Evolutionary conservation across 2,113 vertebrate species (phyloP), one percentile per base, ranked within the genome.

Genomic region (Phrynosoma blainvillii): DNA sequence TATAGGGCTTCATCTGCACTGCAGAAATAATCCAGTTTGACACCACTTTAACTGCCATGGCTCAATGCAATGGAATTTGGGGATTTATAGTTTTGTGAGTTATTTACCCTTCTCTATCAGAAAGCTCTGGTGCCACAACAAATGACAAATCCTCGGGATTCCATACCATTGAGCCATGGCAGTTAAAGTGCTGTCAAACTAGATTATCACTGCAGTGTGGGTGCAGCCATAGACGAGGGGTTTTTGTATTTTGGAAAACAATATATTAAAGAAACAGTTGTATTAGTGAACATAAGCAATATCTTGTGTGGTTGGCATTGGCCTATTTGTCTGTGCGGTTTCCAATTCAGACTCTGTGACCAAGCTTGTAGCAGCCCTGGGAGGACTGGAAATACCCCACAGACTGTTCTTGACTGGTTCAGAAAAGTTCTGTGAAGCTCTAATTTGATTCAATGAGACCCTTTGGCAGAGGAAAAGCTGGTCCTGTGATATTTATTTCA

Each of bases 381-480:
- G 56, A 52, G 6, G 76, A 56, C 52, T 12, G 74, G 83, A 87
- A 85, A 77, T n/a, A 73, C 16, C 77, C 68, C 70, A 10, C 9
- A 7, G 62, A 40, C 32, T 32, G 23, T 30, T 42, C 30, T 30
- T 32, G n/a, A 30, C 14, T 12, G 79, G n/a, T 1, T 18, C 16
- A n/a, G 62, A 25, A 42, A 30, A 81, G 47, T 13, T 1, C 23
- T 65, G 56, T 47, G 23, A 82, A 76, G 36, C 79, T 42, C 52
- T 85, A 85, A 85, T 88, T 85, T 42, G 65, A 88, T 82, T 59
- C 23, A 73, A 56, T 14, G 42, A 40, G 75, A 36, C 68, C 40
- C 12, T 59, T 79, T 65, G 80, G 79, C 74, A 54, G 40, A 21
- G 66, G 25, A 79, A 74, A 18, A 3, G 20, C 70, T 36, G 20